phyloP scores from a whole-genome alignment of 2,113 vertebrate genomes.

The Pituophis catenifer region DNA sequence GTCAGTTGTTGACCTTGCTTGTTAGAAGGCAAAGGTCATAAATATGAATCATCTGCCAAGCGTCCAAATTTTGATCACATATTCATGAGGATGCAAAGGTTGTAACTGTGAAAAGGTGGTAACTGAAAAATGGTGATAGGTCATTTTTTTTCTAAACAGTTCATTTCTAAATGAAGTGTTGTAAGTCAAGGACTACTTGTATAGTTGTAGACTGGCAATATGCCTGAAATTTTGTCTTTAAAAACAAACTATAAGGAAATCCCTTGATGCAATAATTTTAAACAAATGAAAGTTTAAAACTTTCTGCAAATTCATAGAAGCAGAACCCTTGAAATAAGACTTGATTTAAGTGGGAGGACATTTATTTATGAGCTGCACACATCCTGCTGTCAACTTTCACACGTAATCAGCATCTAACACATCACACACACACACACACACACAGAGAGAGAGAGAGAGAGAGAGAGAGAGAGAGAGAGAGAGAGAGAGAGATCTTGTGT shows the following conservation, averaged over 20 bases:
- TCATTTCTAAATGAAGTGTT: not conserved
- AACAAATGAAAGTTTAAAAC: not conserved
- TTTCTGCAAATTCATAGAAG: not conserved
- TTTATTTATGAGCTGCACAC: not conserved
- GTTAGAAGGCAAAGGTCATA: not conserved
- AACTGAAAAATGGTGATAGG: not conserved
- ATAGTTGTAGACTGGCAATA: not conserved
- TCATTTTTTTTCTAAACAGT: not conserved
- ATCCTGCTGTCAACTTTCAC: slow-evolving; percentile 14
- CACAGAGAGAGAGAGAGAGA: too few species aligned
- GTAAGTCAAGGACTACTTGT: not conserved
- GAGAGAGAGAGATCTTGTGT: too few species aligned
- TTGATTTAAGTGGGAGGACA: slow-evolving; percentile 16
- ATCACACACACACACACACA: not conserved
- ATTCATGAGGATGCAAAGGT: not conserved
- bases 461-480: too few species aligned
- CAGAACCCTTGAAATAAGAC: slow-evolving; percentile 13
- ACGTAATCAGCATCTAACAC: not conserved
- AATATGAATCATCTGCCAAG: not conserved
- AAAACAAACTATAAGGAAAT: not conserved
- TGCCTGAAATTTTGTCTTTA: not conserved
- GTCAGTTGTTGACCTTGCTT: not conserved
- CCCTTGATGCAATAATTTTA: not conserved
- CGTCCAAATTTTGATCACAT: not conserved
- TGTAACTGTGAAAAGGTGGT: not conserved